Percentiles rank a stretch among this genome's conserved stretches.
Conservation (phyloP, 2,888 invertebrate species). For the Platycheirus albimanus region DNA sequence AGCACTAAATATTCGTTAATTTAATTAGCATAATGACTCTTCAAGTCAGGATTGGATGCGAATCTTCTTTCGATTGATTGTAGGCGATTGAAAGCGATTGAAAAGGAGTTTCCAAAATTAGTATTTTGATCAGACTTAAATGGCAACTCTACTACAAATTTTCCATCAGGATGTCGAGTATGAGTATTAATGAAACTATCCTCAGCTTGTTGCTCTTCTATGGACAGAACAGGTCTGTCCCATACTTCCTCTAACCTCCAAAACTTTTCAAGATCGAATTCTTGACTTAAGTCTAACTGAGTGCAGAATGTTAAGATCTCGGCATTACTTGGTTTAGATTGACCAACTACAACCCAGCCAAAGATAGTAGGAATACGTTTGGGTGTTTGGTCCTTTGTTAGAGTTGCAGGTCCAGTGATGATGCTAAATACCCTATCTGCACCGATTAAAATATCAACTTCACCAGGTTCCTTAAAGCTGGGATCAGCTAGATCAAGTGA, state of each 20-base stretch:
- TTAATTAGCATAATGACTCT: background rate
- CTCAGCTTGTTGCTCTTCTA: slow-evolving; percentile 13
- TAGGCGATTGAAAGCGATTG: slow-evolving; percentile 2
- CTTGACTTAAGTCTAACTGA: too few species aligned
- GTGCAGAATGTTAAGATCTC: too few species aligned
- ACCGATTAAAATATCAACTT: slow-evolving; percentile 12
- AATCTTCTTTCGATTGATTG: slow-evolving; percentile 18
- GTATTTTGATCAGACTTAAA: background rate
- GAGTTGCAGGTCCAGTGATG: too few species aligned
- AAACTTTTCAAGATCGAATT: background rate
- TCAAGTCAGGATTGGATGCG: background rate
- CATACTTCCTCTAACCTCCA: slow-evolving; percentile 21
- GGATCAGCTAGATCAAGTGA: slow-evolving; percentile 14
- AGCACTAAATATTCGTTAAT: background rate
- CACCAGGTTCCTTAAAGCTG: background rate
- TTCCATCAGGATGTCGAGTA: background rate
- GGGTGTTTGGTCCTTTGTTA: too few species aligned
- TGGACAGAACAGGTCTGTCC: background rate
- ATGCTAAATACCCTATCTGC: too few species aligned
- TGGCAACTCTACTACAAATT: background rate
- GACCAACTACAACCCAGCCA: too few species aligned
- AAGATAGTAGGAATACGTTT: too few species aligned
- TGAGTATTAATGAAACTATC: slow-evolving; percentile 38
- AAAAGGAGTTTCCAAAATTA: slow-evolving; percentile 1
- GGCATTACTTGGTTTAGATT: too few species aligned